These are phyloP conservation scores for Lepidurus apus DNA, from an alignment of 1,140 invertebrate genomes.

Conservation along the genomic window DNA sequence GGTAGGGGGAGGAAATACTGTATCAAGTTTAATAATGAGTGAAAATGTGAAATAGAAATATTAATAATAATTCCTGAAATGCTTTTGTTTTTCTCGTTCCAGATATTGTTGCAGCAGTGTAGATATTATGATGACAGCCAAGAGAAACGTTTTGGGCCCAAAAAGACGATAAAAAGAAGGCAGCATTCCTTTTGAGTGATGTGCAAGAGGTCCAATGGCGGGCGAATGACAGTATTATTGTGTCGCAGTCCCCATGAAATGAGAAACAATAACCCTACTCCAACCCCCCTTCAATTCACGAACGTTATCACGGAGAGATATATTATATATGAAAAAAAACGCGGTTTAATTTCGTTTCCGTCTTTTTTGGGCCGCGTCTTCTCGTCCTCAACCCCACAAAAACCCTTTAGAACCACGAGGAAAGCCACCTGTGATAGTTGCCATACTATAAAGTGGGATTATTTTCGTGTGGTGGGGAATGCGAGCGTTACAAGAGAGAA, in stretches of 20 bases:
- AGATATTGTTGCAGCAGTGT: slow-evolving; percentile 7
- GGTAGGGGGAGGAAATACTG: too few species aligned
- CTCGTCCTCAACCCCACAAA: background rate
- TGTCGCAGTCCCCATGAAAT: background rate
- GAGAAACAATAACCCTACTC: slow-evolving; percentile 1
- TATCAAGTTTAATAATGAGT: too few species aligned
- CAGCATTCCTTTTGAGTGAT: slow-evolving; percentile 21
- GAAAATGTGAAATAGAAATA: background rate
- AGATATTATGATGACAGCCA: background rate
- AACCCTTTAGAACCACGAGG: background rate
- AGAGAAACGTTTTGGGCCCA: background rate
- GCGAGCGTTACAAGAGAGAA: background rate
- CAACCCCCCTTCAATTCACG: background rate
- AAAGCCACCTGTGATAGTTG: slow-evolving; percentile 21
- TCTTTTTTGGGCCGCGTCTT: background rate
- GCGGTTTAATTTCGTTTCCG: background rate
- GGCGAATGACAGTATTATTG: slow-evolving; percentile 10
- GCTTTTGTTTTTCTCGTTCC: background rate
- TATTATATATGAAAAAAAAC: background rate
- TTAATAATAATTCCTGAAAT: background rate
- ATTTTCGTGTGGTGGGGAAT: slow-evolving; percentile 6
- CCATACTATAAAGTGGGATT: slow-evolving; percentile 16
- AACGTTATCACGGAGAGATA: background rate
- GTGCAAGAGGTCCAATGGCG: background rate
- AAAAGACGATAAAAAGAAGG: background rate